phyloP scores from a whole-genome alignment of 2,113 vertebrate species.

The Helogale parvula region DNA sequence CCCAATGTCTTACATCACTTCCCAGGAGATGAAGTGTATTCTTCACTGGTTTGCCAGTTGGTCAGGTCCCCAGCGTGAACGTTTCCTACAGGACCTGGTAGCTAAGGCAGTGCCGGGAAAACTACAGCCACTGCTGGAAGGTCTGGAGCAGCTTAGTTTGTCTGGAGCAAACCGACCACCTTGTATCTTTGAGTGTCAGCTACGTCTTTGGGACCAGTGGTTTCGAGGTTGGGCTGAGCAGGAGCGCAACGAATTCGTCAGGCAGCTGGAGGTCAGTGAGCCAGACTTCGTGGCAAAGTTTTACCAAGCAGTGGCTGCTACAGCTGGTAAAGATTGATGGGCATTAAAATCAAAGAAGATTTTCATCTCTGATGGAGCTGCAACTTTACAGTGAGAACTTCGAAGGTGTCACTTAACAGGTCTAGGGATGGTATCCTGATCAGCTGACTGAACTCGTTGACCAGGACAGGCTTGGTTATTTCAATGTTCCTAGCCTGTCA shows the following conservation, averaged over 20 bases:
- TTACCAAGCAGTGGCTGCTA: slow-evolving; percentile 89
- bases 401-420: neutral
- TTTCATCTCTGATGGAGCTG: neutral
- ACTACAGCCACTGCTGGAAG: slow-evolving; percentile 90
- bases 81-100: slow-evolving; percentile 91
- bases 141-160: slow-evolving; percentile 87
- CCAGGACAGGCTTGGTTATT: neutral
- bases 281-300: slow-evolving; percentile 90
- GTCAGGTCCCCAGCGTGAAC: slow-evolving; percentile 86
- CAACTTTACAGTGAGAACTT: neutral
- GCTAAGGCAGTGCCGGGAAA: slow-evolving; percentile 93
- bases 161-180: slow-evolving; percentile 82
- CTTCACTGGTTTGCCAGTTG: slow-evolving; percentile 93
- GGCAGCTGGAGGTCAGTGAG: slow-evolving; percentile 88
- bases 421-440: neutral
- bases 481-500: neutral
- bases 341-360: slow-evolving; percentile 50
- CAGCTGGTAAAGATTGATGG: slow-evolving; percentile 86
- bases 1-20: slow-evolving; percentile 89
- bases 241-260: slow-evolving; percentile 92
- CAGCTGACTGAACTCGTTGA: neutral
- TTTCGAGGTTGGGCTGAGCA: slow-evolving; percentile 93
- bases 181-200: slow-evolving; percentile 94
- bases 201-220: slow-evolving; percentile 94
- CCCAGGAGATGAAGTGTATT: slow-evolving; percentile 93